phyloP scores from a whole-genome alignment of 2,888 invertebrate genomes.

The Platycnemis pennipes region DNA sequence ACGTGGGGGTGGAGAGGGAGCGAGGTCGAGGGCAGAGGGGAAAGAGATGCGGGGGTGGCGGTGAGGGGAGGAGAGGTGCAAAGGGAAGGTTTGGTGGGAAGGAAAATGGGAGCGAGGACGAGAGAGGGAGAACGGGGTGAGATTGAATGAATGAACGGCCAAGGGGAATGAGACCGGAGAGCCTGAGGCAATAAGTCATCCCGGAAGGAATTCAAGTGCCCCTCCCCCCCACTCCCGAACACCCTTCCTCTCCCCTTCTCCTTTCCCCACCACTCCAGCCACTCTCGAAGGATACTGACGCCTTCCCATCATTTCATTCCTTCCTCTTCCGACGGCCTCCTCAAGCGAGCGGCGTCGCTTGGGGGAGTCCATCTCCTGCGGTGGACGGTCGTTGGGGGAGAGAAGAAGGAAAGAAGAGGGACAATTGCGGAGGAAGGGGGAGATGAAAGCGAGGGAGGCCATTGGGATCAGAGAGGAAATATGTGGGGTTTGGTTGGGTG shows the following conservation, averaged over 20 bases:
- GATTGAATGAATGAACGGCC: neutral
- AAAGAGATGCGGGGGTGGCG: neutral
- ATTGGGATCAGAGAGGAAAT: too few relatives aligned
- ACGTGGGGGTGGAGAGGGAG: neutral
- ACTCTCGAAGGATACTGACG: too few relatives aligned
- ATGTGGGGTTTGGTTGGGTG: too few relatives aligned
- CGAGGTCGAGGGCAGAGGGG: neutral
- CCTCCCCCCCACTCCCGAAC: neutral
- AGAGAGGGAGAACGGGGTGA: neutral
- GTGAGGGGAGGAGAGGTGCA: neutral
- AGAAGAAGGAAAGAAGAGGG: too few relatives aligned
- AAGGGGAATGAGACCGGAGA: neutral
- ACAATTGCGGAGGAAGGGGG: too few relatives aligned
- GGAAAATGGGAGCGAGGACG: neutral
- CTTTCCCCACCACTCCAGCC: too few relatives aligned
- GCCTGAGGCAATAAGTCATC: neutral
- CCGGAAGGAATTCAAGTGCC: neutral
- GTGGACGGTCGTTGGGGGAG: too few relatives aligned
- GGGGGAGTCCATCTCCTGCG: too few relatives aligned
- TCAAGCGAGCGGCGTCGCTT: too few relatives aligned
- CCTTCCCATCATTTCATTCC: too few relatives aligned
- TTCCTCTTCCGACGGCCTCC: too few relatives aligned
- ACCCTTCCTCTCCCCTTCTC: neutral
- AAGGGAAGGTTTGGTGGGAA: neutral
- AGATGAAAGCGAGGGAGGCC: too few relatives aligned